These are phyloP conservation scores for Octopus sinensis DNA, from an alignment of 1,140 invertebrate species.

Conservation along the genomic window DNA sequence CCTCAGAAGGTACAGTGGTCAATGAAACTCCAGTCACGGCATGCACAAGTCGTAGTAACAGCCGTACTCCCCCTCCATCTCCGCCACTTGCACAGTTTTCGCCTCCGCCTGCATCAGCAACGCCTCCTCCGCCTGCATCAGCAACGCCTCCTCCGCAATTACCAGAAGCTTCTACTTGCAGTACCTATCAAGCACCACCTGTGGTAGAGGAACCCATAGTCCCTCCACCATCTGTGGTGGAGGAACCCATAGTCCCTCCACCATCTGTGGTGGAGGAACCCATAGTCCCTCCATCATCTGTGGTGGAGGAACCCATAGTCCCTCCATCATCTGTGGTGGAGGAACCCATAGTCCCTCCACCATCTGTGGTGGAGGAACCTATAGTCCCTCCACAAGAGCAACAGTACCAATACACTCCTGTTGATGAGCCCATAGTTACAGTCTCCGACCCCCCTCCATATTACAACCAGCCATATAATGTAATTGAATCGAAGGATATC, in stretches of 20 bases:
- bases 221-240: not conserved
- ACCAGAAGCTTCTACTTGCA: not conserved
- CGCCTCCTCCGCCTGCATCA: not conserved
- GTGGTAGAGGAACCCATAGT: not conserved
- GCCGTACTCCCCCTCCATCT: not conserved
- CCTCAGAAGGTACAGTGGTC: not conserved
- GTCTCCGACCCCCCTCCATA: too few species aligned
- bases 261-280: too few species aligned
- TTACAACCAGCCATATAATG: too few species aligned
- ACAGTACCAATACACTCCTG: too few species aligned
- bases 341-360: not conserved
- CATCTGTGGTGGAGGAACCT: not conserved
- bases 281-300: too few species aligned
- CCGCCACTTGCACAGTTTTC: not conserved
- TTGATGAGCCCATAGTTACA: too few species aligned
- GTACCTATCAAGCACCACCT: not conserved
- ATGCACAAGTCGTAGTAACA: not conserved
- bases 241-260: not conserved
- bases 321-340: too few species aligned
- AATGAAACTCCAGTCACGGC: not conserved
- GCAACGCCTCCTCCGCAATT: not conserved
- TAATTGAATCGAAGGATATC: too few species aligned
- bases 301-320: too few species aligned
- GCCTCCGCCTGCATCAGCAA: not conserved
- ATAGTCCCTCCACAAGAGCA: too few species aligned